Evolutionary conservation across 2,797 vertebrate species (phyloP), one percentile per base, ranked within the genome.

Genomic region (Cyprinodon diabolis): DNA sequence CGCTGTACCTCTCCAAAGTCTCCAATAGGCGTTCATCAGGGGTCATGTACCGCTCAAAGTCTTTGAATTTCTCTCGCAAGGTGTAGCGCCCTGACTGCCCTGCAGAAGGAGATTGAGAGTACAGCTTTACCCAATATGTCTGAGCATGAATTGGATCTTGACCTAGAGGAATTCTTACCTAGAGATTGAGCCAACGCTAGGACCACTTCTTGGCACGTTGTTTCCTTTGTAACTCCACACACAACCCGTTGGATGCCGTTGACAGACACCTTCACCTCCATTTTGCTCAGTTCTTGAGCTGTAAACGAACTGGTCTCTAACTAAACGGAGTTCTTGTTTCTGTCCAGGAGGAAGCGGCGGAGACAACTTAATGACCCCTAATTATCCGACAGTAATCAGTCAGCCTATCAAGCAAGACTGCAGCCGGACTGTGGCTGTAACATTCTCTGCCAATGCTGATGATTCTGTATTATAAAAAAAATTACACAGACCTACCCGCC

Each of bases 171-270:
- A 21, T 66, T 84, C 93, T 71, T 89, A 96, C 95, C 91, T 48
- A 94, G 69, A 15, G 94, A 92, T 82, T 92, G 94, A 76, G 95
- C 95, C 90, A 96, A 81, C 1, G 89, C 93, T 2, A 95, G 84
- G 55, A 96, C 95, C 63, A 95, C 92, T n/a, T 95, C 95, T 71
- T 96, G 94, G 79, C 95, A 96, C 14, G 94, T 95, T 15, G 95
- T 96, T 68, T 89, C 90, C 55, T 92, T 87, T 2, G 94, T 95
- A 19, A 96, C 85, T 1, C 95, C 95, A 71, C 95, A 95, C 70
- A 96, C 94, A 43, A 95, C 90, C 0, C 95, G 94, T 8, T 88
- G 92, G 68, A 95, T 65, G 6, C 94, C 91, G 0, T 95, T 93
- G 78, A 95, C 94, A 30, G 25, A 92, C 69, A 96, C 95, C 80